A percentile compares a stretch with the other conserved stretches of the same genome.
phyloP scores from a whole-genome alignment of 2,797 vertebrate genomes.

The Nyctibius grandis region DNA sequence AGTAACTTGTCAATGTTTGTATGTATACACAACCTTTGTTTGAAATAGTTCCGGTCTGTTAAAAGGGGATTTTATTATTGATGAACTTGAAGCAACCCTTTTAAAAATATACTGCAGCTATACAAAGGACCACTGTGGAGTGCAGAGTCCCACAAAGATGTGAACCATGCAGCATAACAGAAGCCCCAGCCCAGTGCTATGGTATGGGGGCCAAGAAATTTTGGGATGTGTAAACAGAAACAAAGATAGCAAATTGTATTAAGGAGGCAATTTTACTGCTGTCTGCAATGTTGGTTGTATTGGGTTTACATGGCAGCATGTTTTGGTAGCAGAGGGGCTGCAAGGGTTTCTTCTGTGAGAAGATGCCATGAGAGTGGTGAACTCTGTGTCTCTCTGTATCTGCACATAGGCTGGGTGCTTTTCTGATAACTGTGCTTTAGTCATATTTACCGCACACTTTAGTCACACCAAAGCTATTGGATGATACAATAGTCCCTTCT shows the following conservation, averaged over 20 bases:
- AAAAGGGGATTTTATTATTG: neutral
- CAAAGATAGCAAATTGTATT: neutral
- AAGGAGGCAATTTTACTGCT: neutral
- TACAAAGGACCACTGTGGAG: neutral
- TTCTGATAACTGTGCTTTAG: neutral
- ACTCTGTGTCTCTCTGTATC: neutral
- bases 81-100: neutral
- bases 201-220: neutral
- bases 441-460: neutral
- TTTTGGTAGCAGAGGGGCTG: neutral
- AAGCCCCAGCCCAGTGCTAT: neutral
- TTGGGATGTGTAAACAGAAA: neutral
- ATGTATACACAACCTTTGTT: neutral
- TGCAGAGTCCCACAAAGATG: neutral
- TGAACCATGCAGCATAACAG: neutral
- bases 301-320: neutral
- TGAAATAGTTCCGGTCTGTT: neutral
- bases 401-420: too few species aligned
- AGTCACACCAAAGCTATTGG: neutral
- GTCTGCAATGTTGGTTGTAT: accelerated
- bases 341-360: neutral
- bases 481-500: neutral
- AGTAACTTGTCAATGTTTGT: neutral
- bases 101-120: neutral
- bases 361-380: neutral